phyloP scores from a whole-genome alignment of 2,797 vertebrate genomes.

The Acanthurus lineatus region DNA sequence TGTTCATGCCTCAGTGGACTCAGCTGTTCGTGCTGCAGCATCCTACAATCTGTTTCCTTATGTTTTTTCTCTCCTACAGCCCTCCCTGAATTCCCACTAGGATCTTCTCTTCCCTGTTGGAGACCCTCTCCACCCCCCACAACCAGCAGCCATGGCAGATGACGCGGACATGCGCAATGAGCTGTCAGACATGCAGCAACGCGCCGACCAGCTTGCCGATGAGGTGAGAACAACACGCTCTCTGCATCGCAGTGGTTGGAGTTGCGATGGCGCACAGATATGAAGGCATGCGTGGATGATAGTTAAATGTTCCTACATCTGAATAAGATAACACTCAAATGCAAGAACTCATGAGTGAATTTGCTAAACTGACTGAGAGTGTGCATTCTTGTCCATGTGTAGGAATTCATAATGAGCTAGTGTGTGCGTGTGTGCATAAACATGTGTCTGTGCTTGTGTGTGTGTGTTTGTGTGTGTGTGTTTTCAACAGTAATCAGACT shows the following conservation, averaged over 20 bases:
- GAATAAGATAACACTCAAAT: slow-evolving; percentile 9
- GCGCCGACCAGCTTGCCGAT: slow-evolving; percentile 97
- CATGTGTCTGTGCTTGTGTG: neutral
- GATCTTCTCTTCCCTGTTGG: slow-evolving; percentile 82
- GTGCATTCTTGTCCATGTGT: neutral
- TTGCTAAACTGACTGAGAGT: neutral
- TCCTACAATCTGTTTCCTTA: neutral
- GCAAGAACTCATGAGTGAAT: neutral
- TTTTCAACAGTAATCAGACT: neutral
- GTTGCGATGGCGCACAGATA: neutral
- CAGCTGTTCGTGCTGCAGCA: neutral
- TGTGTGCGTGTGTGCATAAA: neutral
- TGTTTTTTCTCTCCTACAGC: slow-evolving; percentile 65
- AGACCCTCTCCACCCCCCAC: slow-evolving; percentile 81
- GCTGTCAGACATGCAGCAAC: slow-evolving; percentile 99
- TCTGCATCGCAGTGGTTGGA: neutral
- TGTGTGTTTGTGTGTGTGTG: neutral
- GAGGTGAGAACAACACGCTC: slow-evolving; percentile 87
- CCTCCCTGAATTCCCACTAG: slow-evolving; percentile 80
- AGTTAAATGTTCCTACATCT: neutral
- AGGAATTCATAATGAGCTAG: neutral
- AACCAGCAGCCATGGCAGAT: slow-evolving; percentile 93
- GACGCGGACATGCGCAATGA: slow-evolving; percentile 99
- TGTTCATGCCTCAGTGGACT: neutral
- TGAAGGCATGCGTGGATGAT: slow-evolving; percentile 12